Conservation (phyloP, 2,797 vertebrate genomes). For the Buceros bicornis region DNA sequence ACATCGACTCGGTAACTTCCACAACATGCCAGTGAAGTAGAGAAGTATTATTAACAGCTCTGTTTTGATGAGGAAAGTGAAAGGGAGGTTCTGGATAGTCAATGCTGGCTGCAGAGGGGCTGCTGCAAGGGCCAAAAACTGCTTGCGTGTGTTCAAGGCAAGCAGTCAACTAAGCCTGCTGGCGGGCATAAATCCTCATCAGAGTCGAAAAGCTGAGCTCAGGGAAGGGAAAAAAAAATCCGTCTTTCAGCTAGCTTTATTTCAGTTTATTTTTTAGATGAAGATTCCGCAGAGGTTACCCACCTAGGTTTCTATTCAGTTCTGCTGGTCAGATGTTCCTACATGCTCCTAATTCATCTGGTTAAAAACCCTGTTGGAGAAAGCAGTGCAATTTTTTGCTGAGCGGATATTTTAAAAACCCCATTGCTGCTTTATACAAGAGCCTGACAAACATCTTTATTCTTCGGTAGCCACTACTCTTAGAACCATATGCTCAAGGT, state of each 20-base stretch:
- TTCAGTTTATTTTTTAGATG: not conserved
- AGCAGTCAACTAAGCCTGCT: not conserved
- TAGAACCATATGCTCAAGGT: slow-evolving; percentile 13
- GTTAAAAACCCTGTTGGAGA: not conserved
- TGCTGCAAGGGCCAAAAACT: not conserved
- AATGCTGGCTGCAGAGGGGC: not conserved
- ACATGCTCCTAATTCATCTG: not conserved
- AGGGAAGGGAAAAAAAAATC: not conserved
- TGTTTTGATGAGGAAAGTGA: slow-evolving; percentile 40
- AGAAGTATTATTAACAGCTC: slow-evolving; percentile 33
- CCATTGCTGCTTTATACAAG: not conserved
- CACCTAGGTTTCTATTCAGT: not conserved
- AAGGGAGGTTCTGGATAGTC: not conserved
- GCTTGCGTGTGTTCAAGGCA: not conserved
- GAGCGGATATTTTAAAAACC: not conserved
- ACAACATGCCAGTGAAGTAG: not conserved
- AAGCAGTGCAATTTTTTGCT: not conserved
- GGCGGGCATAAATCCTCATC: not conserved
- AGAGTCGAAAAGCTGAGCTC: not conserved
- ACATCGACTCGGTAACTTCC: slow-evolving; percentile 44
- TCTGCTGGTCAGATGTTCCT: not conserved
- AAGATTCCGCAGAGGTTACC: not conserved
- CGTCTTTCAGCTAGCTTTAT: not conserved
- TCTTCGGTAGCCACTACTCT: not conserved
- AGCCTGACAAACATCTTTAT: not conserved